Evolutionary conservation across 2,113 vertebrate genomes (phyloP).

Genomic region (Coryphaenoides rupestris): DNA sequence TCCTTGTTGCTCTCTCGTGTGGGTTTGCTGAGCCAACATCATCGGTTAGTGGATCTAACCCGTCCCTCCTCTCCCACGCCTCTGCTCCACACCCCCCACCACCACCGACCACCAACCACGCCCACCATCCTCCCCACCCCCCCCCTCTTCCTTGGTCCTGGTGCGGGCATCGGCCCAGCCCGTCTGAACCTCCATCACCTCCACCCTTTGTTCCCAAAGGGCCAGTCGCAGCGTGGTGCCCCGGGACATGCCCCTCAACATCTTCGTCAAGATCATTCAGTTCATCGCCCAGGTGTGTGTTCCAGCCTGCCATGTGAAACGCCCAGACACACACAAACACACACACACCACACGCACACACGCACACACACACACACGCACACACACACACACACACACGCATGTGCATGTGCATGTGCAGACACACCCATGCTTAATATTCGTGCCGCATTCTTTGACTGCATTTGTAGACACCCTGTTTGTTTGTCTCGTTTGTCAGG

Average conservation of each 20-base stretch:
- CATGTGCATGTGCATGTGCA: no score
- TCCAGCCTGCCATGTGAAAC: no score
- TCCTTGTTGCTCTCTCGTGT: no score
- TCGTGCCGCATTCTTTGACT: background rate
- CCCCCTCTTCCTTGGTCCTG: background rate
- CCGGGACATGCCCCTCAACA: constrained; percentile 97
- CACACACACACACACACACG: background rate
- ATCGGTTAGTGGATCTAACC: no score
- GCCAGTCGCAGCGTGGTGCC: constrained; percentile 94
- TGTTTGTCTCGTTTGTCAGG: constrained; percentile 69
- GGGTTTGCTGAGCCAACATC: no score
- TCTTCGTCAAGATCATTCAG: constrained; percentile 99
- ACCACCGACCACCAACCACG: no score
- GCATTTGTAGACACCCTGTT: no score
- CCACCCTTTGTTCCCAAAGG: constrained; percentile 97
- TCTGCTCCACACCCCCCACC: no score
- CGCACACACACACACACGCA: no score
- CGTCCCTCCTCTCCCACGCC: background rate
- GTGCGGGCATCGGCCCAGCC: constrained; percentile 74
- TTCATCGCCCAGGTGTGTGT: constrained; percentile 93
- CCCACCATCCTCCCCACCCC: background rate
- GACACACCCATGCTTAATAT: background rate
- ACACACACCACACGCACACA: no score
- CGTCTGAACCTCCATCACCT: constrained; percentile 94
- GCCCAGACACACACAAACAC: background rate